Base-by-base conservation (phyloP, 2,888 invertebrate genomes). In the Caenorhabditis panamensis region DNA sequence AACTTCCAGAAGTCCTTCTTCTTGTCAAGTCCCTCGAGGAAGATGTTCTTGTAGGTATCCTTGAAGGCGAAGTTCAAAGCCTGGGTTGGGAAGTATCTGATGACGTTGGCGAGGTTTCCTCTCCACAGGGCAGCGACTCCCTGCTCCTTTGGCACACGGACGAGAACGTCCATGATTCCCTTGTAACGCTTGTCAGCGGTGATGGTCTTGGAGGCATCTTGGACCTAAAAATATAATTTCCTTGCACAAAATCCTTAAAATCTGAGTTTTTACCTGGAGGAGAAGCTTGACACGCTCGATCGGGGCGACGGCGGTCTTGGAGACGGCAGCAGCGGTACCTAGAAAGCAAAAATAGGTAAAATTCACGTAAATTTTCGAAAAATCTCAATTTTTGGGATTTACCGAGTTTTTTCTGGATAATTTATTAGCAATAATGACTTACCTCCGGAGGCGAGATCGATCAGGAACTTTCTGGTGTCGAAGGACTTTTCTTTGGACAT, bases 1-100 rank as follows among this genome's bases (percentile, higher is more conserved):
- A 86, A 79, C 85, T 94, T 94, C 95, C 95, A 95, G 93, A 96
- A 96, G 89, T 95, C 94, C 58, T 94, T 95, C 89, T 96, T 94
- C 92, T 96, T 96, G 92, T 96, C 95, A 95, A 95, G 22, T 54
- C 84, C 77, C 47, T 82, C 64, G 11, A 83, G 72, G 84, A 89
- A 88, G 58, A 88, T 69, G 73, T 86, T 83, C 86, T 89, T 89
- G 88, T 87, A 89, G 47, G 91, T 91, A 85, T 92, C 92, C 89
- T 96, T 96, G 92, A 96, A 96, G 86, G 96, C 95, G 92, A 96
- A 96, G 93, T 96, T 96, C 64, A 96, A 93, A 51, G 96, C 96
- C 92, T 96, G 96, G 26, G 96, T 96, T 63, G 96, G 96, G 93
- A 96, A 96, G 92, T 96, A 96, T 90, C 90, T 85, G 82, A 91